Evolutionary conservation across 2,888 invertebrate genomes (phyloP), one percentile per base, ranked within the genome.

Genomic region (Atethmia centrago): DNA sequence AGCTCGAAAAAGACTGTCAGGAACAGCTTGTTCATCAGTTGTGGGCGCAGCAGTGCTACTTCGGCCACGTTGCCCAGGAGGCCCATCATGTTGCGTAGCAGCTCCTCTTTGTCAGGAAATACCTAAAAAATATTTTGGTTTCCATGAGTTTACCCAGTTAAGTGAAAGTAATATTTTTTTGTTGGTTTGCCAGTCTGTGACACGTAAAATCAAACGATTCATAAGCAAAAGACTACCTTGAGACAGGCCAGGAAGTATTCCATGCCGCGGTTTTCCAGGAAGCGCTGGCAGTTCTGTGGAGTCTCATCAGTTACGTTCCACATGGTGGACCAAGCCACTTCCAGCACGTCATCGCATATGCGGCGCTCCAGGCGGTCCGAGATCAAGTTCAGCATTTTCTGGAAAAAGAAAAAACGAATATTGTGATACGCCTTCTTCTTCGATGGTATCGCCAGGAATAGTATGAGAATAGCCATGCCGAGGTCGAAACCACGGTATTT

Each of bases 321-420:
- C 98, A 99, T 98, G n/a, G 99, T 99, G 74, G 99, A 99, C 99
- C 99, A 99, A 7, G 99, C 99, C 25, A 99, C 99, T 95, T 99
- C 99, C 95, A 99, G 97, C 28, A 99, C 99, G 93, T 99, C 99
- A 93, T 99, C 99, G 91, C 99, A 99, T 56, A 98, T 95, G 74
- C 97, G 97, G 53, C 97, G 96, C 74, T 97, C 97, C 77, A 99
- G 96, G 66, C 99, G 97, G 90, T 98, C 98, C 71, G 97, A 97
- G 79, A 99, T 99, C 86, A 99, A 97, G 88, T 97, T 97, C 88
- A 99, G 94, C 99, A 99, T 99, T 94, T 94, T 95, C 96, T 96
- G 90, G 21, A 95, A 94, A 83, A 88, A 89, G 21, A 95, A 94
- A 83, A 88, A 89, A 47, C 1, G 25, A 80, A 70, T 25, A 40